Evolutionary conservation across 2,797 vertebrate genomes (phyloP).

Genomic region (Thalassophryne amazonica): DNA sequence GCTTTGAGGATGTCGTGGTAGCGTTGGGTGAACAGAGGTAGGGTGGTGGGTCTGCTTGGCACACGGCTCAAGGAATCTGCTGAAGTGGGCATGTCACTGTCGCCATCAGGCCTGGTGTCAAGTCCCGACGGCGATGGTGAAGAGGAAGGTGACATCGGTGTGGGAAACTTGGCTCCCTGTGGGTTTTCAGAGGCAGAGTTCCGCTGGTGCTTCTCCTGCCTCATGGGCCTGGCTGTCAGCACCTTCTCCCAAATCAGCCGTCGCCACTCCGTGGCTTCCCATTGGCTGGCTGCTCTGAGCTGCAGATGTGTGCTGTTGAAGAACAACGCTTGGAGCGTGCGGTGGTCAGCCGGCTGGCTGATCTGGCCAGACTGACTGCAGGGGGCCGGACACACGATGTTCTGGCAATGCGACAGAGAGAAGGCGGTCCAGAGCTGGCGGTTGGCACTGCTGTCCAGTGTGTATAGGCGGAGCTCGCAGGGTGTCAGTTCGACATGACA

Average conservation of each 20-base stretch:
- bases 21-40: constrained; percentile 79
- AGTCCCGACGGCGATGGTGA: constrained; percentile 42
- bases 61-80: too few relatives aligned
- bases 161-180: constrained; percentile 33
- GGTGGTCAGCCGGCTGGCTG: constrained; percentile 75
- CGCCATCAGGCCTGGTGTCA: constrained; percentile 50
- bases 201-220: constrained; percentile 58
- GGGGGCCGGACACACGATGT: constrained; percentile 77
- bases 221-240: constrained; percentile 71
- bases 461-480: constrained; percentile 87
- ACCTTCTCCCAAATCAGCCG: constrained; percentile 88
- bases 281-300: constrained; percentile 85
- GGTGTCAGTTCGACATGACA: constrained; percentile 92
- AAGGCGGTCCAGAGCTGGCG: constrained; percentile 84
- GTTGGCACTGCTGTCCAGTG: constrained; percentile 89
- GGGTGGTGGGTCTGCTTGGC: constrained; percentile 73
- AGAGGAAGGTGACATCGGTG: constrained; percentile 43
- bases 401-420: constrained; percentile 90
- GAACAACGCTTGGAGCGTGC: constrained; percentile 86
- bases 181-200: constrained; percentile 60
- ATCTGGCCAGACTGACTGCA: constrained; percentile 43
- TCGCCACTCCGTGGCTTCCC: constrained; percentile 94
- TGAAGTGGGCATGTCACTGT: constrained; percentile 35
- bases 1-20: constrained; percentile 86
- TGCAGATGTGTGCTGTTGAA: constrained; percentile 89